phyloP scores from a whole-genome alignment of 2,888 invertebrate species.

The Eudasyphora cyanicolor region DNA sequence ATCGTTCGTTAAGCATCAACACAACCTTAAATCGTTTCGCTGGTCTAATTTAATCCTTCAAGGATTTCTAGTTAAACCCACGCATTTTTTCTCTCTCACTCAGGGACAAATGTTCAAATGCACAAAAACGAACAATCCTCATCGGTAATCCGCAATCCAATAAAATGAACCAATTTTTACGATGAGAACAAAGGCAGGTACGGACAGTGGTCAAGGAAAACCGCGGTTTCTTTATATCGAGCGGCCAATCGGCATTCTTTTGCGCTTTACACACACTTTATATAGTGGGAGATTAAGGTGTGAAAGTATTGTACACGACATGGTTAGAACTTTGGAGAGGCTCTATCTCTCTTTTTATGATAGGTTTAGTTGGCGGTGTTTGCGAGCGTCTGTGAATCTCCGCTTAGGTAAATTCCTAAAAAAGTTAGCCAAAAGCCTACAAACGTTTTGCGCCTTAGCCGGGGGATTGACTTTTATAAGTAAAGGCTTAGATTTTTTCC shows the following conservation, averaged over 20 bases:
- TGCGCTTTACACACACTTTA: not conserved
- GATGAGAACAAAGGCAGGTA: conserved; percentile 29
- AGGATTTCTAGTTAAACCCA: conserved; percentile 20
- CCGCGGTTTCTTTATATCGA: conserved; percentile 37
- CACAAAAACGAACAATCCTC: not conserved
- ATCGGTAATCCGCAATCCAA: conserved; percentile 4
- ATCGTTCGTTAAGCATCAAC: conserved; percentile 22
- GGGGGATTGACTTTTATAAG: conserved; percentile 74
- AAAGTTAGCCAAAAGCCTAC: conserved; percentile 39
- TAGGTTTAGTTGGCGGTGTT: not conserved
- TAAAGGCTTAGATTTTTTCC: conserved; percentile 67
- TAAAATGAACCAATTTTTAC: conserved; percentile 51
- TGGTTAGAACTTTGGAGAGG: not conserved
- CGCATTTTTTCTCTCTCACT: not conserved
- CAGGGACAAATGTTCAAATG: too few relatives aligned
- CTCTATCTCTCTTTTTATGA: conserved; percentile 15
- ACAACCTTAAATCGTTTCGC: conserved; percentile 13
- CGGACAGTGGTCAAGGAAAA: conserved; percentile 24
- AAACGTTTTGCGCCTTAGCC: conserved; percentile 68
- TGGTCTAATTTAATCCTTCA: conserved; percentile 7
- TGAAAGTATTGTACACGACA: conserved; percentile 14
- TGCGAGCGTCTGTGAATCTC: too few relatives aligned
- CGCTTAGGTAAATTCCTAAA: conserved; percentile 50
- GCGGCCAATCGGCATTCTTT: not conserved
- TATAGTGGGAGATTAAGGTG: conserved; percentile 44